Evolutionary conservation across 2,888 invertebrate genomes (phyloP), one percentile per base, ranked within the genome.

Genomic region (Thereva unica): DNA sequence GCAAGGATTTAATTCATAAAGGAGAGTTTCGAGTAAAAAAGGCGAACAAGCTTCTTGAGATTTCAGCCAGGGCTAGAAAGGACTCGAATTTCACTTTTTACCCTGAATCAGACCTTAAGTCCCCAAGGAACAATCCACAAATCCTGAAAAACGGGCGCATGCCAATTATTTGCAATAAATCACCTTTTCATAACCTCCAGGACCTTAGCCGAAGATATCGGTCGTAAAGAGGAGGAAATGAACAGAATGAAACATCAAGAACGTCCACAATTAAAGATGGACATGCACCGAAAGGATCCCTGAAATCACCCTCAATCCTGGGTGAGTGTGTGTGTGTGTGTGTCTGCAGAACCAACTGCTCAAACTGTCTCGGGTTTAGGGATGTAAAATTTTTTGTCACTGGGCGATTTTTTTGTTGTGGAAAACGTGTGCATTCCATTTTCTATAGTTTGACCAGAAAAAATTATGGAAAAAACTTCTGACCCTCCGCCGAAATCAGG

Each of bases 91-190:
- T 50, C 61, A 61, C 49, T 61, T 61, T 61, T 50, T 8, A 5
- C 23, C 4, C 4, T n/a, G 10, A 37, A 6, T 9, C n/a, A 53
- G 2, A 52, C 52, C 53, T 38, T 47, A 50, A 61, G 50, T 61
- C 61, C 49, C 50, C 40, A 41, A 8, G 23, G 9, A 37, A 53
- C n/a, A 53, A 53, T 53, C 53, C 53, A 40, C 53, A 53, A 53
- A n/a, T 34, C 45, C 52, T 23, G n/a, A 35, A 57, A 47, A n/a
- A 6, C 45, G 38, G 54, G 64, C 64, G 54, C 64, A 64, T 64
- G 64, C 64, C 64, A 64, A 64, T 64, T 64, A 55, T 55, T 64
- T 47, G 23, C 55, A 45, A 64, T 64, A 64, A 64, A 64, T 64
- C 64, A 64, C 64, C 47, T 64, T 64, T 64, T 55, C 53, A 64